Evolutionary conservation across 2,113 vertebrate genomes (phyloP).

Genomic region (Mesembrinibis cayennensis): DNA sequence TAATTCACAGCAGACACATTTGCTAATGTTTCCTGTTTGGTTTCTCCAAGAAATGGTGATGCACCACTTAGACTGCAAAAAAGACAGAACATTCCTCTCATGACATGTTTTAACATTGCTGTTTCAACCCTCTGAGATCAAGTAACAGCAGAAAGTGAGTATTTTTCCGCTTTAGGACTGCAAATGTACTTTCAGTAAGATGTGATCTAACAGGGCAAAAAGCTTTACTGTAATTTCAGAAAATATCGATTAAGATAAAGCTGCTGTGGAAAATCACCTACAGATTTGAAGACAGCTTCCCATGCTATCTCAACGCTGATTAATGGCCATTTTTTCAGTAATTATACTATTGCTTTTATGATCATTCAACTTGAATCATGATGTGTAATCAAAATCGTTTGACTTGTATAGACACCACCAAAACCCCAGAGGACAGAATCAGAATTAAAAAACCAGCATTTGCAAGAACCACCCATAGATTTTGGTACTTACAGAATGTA

Average conservation of each 20-base stretch:
- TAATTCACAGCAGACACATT: slow-evolving; percentile 99
- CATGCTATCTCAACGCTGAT: not conserved
- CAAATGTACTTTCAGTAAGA: not conserved
- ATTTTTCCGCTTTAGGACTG: not conserved
- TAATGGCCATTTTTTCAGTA: not conserved
- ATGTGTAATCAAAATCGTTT: not conserved
- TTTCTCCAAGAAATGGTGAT: slow-evolving; percentile 96
- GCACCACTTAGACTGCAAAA: slow-evolving; percentile 89
- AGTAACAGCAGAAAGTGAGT: not conserved
- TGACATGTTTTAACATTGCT: not conserved
- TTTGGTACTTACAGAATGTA: slow-evolving; percentile 86
- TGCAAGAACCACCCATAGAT: not conserved
- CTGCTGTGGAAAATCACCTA: not conserved
- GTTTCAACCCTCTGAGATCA: not conserved
- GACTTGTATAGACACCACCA: not conserved
- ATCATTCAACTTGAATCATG: not conserved
- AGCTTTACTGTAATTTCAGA: not conserved
- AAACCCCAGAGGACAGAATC: not conserved
- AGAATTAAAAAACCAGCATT: slow-evolving; percentile 2
- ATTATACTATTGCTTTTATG: not conserved
- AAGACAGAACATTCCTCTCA: not conserved
- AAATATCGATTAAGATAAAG: not conserved
- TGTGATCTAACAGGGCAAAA: not conserved
- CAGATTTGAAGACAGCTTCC: not conserved
- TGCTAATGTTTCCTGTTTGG: slow-evolving; percentile 95